A percentile compares a stretch with the other conserved stretches of the same genome.
Conservation (phyloP, 37 sponge, comb jelly and placozoan genomes). For the Lycopodina hypogea region DNA sequence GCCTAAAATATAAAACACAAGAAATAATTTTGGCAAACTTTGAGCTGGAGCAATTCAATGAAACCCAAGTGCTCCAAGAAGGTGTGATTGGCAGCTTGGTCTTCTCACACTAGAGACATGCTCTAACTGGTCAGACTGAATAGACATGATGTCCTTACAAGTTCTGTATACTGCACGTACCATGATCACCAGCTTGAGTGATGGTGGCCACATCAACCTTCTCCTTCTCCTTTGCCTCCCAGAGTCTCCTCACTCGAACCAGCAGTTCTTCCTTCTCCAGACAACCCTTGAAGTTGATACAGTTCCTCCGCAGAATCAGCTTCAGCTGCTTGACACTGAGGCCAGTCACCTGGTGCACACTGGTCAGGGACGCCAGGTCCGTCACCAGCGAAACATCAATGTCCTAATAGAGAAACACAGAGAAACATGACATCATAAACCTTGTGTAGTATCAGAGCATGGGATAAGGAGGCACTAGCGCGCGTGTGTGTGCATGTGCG, state of each 20-base stretch:
- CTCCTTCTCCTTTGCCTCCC: constrained; percentile 43
- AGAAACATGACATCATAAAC: neutral
- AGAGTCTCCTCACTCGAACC: constrained; percentile 55
- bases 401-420: constrained; percentile 9
- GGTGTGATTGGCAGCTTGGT: too few species aligned
- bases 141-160: too few species aligned
- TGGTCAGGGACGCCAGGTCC: constrained; percentile 32
- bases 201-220: constrained; percentile 26
- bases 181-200: constrained; percentile 8
- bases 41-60: too few species aligned
- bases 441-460: neutral
- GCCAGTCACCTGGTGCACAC: constrained; percentile 39
- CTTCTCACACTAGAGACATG: too few species aligned
- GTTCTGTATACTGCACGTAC: too few species aligned
- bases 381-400: constrained; percentile 30
- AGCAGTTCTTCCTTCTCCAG: constrained; percentile 82
- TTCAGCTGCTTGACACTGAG: constrained; percentile 74
- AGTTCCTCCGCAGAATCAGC: constrained; percentile 77
- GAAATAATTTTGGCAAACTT: too few species aligned
- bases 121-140: too few species aligned
- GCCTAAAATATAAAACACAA: too few species aligned
- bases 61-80: too few species aligned
- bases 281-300: constrained; percentile 84
- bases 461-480: neutral
- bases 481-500: too few species aligned